phyloP scores from a whole-genome alignment of 2,888 invertebrate genomes.

The Drosophila formosana region DNA sequence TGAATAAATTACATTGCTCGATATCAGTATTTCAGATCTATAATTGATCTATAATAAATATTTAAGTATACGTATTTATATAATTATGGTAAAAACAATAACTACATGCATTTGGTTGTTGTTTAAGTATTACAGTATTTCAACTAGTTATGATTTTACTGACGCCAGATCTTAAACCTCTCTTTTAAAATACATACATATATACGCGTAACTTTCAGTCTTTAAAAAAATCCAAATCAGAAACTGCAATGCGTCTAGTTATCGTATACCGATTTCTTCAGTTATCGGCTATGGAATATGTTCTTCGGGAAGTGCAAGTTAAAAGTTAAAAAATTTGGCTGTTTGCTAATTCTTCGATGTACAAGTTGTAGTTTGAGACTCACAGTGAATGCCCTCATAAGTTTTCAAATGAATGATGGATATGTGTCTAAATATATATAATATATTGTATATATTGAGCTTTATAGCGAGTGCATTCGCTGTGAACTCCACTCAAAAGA shows the following conservation, averaged over 20 bases:
- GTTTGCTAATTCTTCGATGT: slow-evolving; percentile 65
- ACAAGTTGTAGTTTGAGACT: slow-evolving; percentile 25
- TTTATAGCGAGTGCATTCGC: slow-evolving; percentile 5
- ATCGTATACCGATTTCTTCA: not conserved
- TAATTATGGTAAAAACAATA: slow-evolving; percentile 64
- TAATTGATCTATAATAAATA: slow-evolving; percentile 42
- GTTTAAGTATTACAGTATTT: slow-evolving; percentile 41
- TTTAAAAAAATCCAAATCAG: slow-evolving; percentile 69
- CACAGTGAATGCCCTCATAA: slow-evolving; percentile 44
- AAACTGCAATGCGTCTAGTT: slow-evolving; percentile 52
- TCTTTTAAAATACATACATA: slow-evolving; percentile 40
- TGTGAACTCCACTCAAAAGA: slow-evolving; percentile 23
- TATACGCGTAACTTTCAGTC: slow-evolving; percentile 71
- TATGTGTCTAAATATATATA: slow-evolving; percentile 12
- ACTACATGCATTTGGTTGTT: slow-evolving; percentile 56
- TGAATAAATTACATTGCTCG: slow-evolving; percentile 69
- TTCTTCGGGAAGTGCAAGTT: slow-evolving; percentile 41
- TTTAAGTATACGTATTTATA: slow-evolving; percentile 30
- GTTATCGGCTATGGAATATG: slow-evolving; percentile 6
- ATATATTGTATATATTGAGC: slow-evolving; percentile 12
- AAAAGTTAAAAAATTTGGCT: slow-evolving; percentile 63
- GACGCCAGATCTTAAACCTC: slow-evolving; percentile 55
- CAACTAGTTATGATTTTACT: slow-evolving; percentile 44
- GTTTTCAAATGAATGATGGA: slow-evolving; percentile 12
- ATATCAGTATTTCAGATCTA: slow-evolving; percentile 40